These are phyloP conservation scores for Pristiophorus japonicus DNA, from an alignment of 2,113 vertebrate species.

Conservation along the genomic window DNA sequence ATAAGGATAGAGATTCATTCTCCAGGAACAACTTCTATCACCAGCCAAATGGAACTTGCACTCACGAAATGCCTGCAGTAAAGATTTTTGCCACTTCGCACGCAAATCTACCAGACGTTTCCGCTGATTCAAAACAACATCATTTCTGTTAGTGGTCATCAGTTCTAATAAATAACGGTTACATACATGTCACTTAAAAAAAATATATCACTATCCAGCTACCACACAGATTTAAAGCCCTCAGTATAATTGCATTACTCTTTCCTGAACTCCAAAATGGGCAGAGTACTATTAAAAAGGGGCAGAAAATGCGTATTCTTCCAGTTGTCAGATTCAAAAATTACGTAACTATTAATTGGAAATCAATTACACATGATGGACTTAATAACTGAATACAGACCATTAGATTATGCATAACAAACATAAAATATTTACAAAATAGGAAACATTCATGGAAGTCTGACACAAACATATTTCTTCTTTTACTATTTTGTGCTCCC, in stretches of 20 bases:
- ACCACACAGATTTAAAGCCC: background rate
- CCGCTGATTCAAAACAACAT: conserved; percentile 58
- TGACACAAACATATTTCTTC: background rate
- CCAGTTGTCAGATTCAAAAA: background rate
- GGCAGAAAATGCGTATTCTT: background rate
- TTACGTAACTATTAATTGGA: background rate
- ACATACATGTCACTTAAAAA: background rate
- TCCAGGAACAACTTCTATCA: background rate
- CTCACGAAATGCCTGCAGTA: conserved; percentile 61
- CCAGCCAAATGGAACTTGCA: conserved; percentile 55
- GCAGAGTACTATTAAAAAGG: background rate
- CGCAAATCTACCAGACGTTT: conserved; percentile 59
- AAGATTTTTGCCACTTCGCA: conserved; percentile 55
- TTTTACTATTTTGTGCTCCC: background rate
- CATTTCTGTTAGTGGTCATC: background rate
- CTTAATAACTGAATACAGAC: background rate
- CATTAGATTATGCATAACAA: background rate
- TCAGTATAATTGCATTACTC: background rate
- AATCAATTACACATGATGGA: background rate
- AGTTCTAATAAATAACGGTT: background rate
- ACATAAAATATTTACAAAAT: background rate
- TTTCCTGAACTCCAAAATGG: background rate
- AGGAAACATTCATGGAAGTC: background rate
- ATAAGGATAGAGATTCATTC: conserved; percentile 67
- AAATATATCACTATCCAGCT: background rate